Percentiles rank a stretch among this genome's conserved stretches.
Evolutionary conservation across 2,113 vertebrate genomes (phyloP).

Genomic region (Peromyscus californicus): DNA sequence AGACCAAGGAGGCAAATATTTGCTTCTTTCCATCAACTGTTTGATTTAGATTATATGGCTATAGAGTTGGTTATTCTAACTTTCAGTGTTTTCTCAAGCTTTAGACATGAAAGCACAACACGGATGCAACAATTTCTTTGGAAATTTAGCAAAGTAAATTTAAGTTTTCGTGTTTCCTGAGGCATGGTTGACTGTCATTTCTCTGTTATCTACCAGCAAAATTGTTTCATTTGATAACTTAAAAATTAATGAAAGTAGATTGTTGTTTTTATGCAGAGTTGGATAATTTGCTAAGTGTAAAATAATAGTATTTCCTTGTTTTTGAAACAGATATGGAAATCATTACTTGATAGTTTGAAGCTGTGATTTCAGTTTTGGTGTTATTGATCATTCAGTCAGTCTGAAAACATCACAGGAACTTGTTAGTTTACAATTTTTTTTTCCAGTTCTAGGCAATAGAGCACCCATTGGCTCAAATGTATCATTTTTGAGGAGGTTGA

Average conservation of each 20-base stretch:
- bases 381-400: background rate
- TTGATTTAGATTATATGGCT: conserved; percentile 39
- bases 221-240: background rate
- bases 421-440: conserved; percentile 15
- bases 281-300: background rate
- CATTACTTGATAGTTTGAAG: background rate
- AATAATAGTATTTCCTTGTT: background rate
- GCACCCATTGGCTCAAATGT: conserved; percentile 22
- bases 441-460: background rate
- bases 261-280: background rate
- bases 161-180: background rate
- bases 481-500: conserved; percentile 43
- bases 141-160: background rate
- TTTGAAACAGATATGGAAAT: background rate
- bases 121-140: background rate
- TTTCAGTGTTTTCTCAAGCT: conserved; percentile 16
- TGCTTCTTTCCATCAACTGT: conserved; percentile 5
- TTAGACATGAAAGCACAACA: background rate
- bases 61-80: background rate
- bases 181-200: background rate
- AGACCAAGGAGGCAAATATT: conserved; percentile 4
- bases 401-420: background rate
- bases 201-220: background rate
- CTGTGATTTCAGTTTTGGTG: background rate
- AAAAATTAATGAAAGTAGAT: conserved; percentile 27